Conservation (phyloP, 2,113 vertebrate species). For the Glareola pratincola region DNA sequence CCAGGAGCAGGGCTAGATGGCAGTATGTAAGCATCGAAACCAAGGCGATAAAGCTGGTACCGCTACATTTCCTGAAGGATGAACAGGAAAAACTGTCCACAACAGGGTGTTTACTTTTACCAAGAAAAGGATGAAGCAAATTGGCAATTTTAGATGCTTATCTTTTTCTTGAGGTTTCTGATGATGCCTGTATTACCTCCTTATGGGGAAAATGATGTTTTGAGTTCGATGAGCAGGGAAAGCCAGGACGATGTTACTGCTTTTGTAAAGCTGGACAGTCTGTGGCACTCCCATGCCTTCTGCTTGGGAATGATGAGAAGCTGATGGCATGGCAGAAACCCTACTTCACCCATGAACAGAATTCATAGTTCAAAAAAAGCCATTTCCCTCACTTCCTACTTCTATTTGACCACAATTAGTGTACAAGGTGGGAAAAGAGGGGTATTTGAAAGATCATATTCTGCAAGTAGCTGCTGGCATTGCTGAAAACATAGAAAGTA, state of each 20-base stretch:
- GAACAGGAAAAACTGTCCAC: neutral
- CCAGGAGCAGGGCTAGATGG: constrained; percentile 6
- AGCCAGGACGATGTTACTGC: neutral
- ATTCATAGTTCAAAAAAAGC: neutral
- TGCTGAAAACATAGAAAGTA: neutral
- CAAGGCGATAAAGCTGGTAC: neutral
- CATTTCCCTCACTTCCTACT: neutral
- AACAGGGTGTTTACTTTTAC: neutral
- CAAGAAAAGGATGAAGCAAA: neutral
- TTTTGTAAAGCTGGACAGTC: neutral
- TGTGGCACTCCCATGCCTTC: neutral
- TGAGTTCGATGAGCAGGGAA: neutral
- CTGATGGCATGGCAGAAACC: neutral
- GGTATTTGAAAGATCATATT: neutral
- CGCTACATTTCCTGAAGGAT: neutral
- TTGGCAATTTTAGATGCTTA: neutral
- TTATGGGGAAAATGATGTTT: neutral
- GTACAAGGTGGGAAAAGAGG: neutral
- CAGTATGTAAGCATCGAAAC: neutral
- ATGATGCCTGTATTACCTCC: neutral
- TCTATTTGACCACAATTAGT: neutral
- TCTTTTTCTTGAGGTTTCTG: neutral
- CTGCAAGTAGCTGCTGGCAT: neutral
- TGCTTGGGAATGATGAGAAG: neutral
- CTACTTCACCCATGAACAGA: neutral